Evolutionary conservation across 2,113 vertebrate species (phyloP), one percentile per base, ranked within the genome.

Genomic region (Mungos mungo): DNA sequence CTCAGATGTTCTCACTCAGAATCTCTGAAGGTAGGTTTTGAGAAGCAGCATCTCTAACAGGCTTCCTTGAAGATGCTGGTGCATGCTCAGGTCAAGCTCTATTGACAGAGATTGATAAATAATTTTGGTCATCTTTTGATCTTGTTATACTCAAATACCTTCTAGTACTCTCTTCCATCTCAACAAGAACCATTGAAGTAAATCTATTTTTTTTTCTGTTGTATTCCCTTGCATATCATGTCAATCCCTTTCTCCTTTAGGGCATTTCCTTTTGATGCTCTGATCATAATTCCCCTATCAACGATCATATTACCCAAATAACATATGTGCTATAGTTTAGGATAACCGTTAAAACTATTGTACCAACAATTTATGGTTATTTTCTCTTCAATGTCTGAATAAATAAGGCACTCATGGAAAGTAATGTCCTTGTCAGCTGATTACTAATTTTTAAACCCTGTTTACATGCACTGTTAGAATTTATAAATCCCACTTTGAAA

Each of bases 401-500:
- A 87, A 83, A 38, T 80, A 87, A 90, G 50, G n/a, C 76, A 63
- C 76, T 86, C 19, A 54, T 25, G 60, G 68, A 82, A 60, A 77
- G 54, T 68, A 76, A 90, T 12, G 31, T 6, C 29, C 16, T 35
- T 71, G 60, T 41, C 63, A 71, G 69, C 8, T 35, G 88, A 77
- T 65, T 71, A 57, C 25, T 69, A 77, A 88, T 69, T 63, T 69
- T 88, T 71, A 83, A 63, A 82, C 27, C 31, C 41, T 54, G 45
- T 52, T 76, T 69, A 86, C 68, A 29, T 86, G 41, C 0, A 57
- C 45, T 65, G 54, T 54, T 77, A 77, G 83, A 83, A 91, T 79
- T 83, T 92, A 54, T 86, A 90, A 66, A 95, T 71, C 45, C 11
- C 29, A 90, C 25, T 91, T 84, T 71, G 60, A 97, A 88, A 91